Evolutionary conservation across 2,113 vertebrate genomes (phyloP).

Genomic region (Rafetus swinhoei): DNA sequence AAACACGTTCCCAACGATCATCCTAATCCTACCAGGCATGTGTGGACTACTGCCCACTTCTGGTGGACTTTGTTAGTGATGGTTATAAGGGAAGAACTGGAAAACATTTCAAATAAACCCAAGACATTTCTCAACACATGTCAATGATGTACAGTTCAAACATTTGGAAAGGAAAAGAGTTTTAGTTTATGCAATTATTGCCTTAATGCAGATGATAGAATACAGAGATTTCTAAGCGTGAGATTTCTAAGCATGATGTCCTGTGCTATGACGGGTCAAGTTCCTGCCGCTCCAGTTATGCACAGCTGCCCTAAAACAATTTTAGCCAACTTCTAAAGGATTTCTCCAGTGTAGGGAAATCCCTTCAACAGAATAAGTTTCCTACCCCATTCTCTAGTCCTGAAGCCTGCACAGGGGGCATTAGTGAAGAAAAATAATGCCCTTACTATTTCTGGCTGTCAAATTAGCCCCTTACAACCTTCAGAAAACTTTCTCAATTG

Average conservation of each 20-base stretch:
- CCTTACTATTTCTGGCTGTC: fast-evolving
- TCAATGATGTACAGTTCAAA: background rate
- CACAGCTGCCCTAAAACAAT: background rate
- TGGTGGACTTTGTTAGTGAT: background rate
- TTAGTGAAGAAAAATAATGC: background rate
- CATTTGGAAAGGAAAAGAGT: background rate
- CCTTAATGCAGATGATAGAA: no score
- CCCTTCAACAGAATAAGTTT: background rate
- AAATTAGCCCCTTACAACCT: background rate
- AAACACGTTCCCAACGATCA: background rate
- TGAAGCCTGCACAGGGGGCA: background rate
- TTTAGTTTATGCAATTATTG: background rate
- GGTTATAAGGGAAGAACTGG: background rate
- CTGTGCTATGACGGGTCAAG: no score
- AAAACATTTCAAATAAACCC: background rate
- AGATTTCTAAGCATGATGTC: no score
- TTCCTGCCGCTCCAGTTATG: background rate
- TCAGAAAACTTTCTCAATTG: background rate
- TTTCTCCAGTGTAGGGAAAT: background rate
- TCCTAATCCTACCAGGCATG: background rate
- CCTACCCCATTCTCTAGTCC: background rate
- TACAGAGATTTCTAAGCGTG: no score
- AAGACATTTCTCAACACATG: background rate
- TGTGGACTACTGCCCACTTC: background rate
- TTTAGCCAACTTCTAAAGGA: background rate